Conservation (phyloP, 2,797 vertebrate genomes). For the Morelia viridis region DNA sequence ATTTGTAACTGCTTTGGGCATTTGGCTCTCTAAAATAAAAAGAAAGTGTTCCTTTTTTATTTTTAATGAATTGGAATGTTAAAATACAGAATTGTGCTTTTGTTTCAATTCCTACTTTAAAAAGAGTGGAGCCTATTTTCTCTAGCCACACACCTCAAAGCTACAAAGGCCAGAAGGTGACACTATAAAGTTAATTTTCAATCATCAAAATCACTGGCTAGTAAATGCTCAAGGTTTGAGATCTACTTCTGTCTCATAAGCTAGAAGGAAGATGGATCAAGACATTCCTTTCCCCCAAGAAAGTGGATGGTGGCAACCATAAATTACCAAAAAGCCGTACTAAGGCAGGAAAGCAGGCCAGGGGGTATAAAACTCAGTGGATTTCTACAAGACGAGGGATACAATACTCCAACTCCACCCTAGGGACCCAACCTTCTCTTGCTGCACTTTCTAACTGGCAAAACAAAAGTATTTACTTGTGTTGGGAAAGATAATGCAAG, state of each 20-base stretch:
- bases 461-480: neutral
- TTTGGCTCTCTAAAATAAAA: neutral
- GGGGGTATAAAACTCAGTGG: neutral
- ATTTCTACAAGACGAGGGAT: neutral
- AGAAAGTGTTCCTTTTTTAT: neutral
- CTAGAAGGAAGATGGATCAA: neutral
- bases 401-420: neutral
- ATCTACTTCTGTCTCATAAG: neutral
- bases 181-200: neutral
- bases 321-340: neutral
- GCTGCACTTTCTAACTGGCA: neutral
- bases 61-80: neutral
- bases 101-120: neutral
- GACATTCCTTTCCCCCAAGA: neutral
- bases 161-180: neutral
- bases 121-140: neutral
- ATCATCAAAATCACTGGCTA: neutral
- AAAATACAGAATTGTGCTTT: neutral
- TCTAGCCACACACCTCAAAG: neutral
- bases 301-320: neutral
- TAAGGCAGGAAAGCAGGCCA: neutral
- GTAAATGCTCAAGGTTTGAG: neutral
- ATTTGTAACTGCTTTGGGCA: neutral
- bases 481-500: neutral
- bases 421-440: neutral